Evolutionary conservation across 2,888 invertebrate genomes (phyloP).

Genomic region (Cosmopolites sordidus): DNA sequence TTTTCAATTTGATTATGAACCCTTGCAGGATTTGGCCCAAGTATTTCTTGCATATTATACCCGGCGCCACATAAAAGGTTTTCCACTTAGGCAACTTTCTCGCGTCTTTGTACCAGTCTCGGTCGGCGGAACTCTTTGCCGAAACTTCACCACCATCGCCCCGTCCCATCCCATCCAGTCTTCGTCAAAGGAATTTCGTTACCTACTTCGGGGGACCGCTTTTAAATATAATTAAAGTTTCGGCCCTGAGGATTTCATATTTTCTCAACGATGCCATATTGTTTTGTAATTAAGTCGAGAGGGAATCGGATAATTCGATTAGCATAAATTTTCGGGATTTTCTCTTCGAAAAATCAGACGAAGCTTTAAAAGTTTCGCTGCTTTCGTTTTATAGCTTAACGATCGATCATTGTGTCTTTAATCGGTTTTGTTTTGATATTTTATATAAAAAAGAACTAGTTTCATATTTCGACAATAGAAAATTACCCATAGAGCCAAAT

Average conservation of each 20-base stretch:
- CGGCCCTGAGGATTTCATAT: background rate
- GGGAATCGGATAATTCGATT: too few species aligned
- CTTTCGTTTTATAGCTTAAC: too few species aligned
- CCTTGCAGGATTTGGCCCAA: background rate
- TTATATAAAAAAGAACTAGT: too few species aligned
- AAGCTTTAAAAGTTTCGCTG: too few species aligned
- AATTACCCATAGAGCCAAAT: too few species aligned
- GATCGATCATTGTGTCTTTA: too few species aligned
- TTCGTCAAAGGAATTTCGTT: background rate
- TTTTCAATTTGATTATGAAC: too few species aligned
- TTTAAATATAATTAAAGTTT: conserved; percentile 1
- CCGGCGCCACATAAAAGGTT: background rate
- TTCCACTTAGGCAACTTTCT: background rate
- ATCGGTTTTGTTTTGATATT: too few species aligned
- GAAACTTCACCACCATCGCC: background rate
- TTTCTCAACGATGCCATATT: background rate
- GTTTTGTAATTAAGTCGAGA: background rate
- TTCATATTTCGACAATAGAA: too few species aligned
- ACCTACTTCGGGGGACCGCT: background rate
- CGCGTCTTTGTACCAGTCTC: background rate
- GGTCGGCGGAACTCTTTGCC: background rate
- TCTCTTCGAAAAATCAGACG: too few species aligned
- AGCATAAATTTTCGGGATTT: too few species aligned
- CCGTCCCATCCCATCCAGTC: background rate
- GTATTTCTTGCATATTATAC: background rate